Conservation (phyloP, 2,888 invertebrate species). For the Aphidoletes aphidimyza region DNA sequence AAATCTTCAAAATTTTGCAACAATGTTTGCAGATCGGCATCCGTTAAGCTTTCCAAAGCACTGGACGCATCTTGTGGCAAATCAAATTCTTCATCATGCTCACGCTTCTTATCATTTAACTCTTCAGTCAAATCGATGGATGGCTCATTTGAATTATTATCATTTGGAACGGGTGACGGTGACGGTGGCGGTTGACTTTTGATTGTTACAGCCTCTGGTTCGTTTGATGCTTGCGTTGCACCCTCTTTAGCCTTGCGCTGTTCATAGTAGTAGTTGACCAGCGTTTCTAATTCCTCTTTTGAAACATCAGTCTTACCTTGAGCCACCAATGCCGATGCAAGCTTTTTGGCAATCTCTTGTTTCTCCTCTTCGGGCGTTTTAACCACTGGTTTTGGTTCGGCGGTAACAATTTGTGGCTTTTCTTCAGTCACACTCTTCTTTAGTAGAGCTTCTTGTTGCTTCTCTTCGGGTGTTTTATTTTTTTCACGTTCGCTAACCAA, state of each 20-base stretch:
- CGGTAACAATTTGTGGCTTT: background rate
- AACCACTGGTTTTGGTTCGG: slow-evolving; percentile 63
- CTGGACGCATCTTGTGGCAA: slow-evolving; percentile 62
- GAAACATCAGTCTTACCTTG: slow-evolving; percentile 86
- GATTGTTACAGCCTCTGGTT: background rate
- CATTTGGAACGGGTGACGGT: background rate
- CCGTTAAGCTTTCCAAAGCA: slow-evolving; percentile 80
- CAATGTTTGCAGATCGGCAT: slow-evolving; percentile 81
- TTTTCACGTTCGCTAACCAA: slow-evolving; percentile 70
- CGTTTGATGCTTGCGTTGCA: background rate
- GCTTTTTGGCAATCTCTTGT: slow-evolving; percentile 81
- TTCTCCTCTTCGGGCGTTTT: slow-evolving; percentile 70
- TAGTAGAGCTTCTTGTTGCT: slow-evolving; percentile 26
- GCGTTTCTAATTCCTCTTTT: slow-evolving; percentile 79
- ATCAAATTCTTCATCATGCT: slow-evolving; percentile 57
- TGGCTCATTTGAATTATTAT: background rate
- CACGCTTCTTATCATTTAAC: background rate
- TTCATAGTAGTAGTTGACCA: slow-evolving; percentile 82
- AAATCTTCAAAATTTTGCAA: slow-evolving; percentile 84
- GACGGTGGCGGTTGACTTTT: background rate
- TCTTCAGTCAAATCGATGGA: background rate
- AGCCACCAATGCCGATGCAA: slow-evolving; percentile 80
- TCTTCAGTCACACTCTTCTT: slow-evolving; percentile 60
- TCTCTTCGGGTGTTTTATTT: slow-evolving; percentile 59
- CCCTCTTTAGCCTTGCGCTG: slow-evolving; percentile 70